phyloP scores from a whole-genome alignment of 2,888 invertebrate species.

The Clanis bilineata region DNA sequence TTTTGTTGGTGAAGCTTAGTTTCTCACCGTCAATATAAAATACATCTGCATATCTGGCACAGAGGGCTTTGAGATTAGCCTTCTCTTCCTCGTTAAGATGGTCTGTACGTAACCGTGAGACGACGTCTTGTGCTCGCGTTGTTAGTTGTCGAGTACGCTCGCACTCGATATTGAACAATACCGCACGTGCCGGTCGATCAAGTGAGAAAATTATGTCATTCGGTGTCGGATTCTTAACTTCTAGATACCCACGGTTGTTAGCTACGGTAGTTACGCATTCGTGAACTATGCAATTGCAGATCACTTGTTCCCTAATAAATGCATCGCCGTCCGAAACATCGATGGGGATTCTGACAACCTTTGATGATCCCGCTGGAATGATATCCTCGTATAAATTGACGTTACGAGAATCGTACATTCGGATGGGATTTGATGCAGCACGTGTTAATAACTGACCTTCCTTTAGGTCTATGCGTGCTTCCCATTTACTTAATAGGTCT shows the following conservation, averaged over 20 bases:
- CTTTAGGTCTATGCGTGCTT: conserved; percentile 30
- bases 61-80: conserved; percentile 27
- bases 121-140: conserved; percentile 24
- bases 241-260: conserved; percentile 30
- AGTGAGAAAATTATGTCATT: conserved; percentile 32
- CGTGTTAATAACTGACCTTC: conserved; percentile 23
- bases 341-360: conserved; percentile 29
- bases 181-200: conserved; percentile 25
- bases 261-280: conserved; percentile 31
- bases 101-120: conserved; percentile 34
- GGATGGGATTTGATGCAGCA: conserved; percentile 22
- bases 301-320: conserved; percentile 23
- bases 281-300: conserved; percentile 30
- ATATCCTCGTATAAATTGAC: conserved; percentile 33
- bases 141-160: conserved; percentile 20
- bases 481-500: conserved; percentile 32
- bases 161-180: conserved; percentile 28
- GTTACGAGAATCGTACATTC: conserved; percentile 30
- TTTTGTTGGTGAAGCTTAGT: conserved; percentile 23
- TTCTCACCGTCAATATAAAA: conserved; percentile 28
- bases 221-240: conserved; percentile 28
- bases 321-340: conserved; percentile 27
- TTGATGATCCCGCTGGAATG: conserved; percentile 29
- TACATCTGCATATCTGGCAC: conserved; percentile 28
- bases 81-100: conserved; percentile 38